Percentiles rank a stretch among this genome's conserved stretches.
Conservation (phyloP, 2,888 invertebrate genomes). For the Apodemia duryi region DNA sequence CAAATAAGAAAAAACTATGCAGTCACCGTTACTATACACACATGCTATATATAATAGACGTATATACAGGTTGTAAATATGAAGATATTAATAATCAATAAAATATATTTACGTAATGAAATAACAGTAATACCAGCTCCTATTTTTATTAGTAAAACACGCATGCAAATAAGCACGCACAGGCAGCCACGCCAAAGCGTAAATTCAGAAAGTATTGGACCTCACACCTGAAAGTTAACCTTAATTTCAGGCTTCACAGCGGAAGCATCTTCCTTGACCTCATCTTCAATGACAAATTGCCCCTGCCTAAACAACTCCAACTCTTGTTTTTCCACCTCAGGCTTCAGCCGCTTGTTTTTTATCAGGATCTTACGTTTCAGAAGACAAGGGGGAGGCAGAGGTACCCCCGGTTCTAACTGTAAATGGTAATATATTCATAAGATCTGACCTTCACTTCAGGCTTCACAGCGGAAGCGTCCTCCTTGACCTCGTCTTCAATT, state of each 20-base stretch:
- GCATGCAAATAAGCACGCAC: constrained; percentile 1
- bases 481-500: constrained; percentile 93
- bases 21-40: not conserved
- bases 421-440: constrained; percentile 24
- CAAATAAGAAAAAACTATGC: not conserved
- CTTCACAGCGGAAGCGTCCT: constrained; percentile 87
- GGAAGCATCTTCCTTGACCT: constrained; percentile 93
- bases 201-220: not conserved
- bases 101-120: not conserved
- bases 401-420: constrained; percentile 93
- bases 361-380: constrained; percentile 97
- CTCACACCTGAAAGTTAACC: constrained; percentile 3
- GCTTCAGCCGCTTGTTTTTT: constrained; percentile 97
- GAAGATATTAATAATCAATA: not conserved
- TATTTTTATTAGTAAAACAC: not conserved
- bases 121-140: not conserved
- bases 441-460: constrained; percentile 61
- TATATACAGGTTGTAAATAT: not conserved
- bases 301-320: constrained; percentile 94
- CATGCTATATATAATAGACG: too few relatives aligned
- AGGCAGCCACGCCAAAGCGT: not conserved
- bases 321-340: constrained; percentile 97
- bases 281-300: constrained; percentile 94
- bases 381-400: constrained; percentile 94
- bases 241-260: constrained; percentile 57